Conservation (phyloP, 2,888 invertebrate species). For the Cheiracanthium punctorium region DNA sequence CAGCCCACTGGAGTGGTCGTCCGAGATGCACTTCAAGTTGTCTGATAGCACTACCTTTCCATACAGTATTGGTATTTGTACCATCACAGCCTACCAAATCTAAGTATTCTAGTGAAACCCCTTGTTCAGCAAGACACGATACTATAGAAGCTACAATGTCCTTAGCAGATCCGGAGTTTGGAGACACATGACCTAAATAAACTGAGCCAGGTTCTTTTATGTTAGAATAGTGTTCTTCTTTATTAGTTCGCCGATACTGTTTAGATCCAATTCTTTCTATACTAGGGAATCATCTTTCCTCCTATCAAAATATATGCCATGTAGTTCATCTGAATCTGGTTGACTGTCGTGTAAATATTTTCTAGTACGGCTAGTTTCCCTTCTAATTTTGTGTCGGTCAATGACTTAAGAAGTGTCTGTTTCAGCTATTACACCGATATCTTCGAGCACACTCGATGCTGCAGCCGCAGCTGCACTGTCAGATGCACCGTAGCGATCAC, state of each 20-base stretch:
- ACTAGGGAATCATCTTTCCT: not conserved
- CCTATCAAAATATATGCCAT: not conserved
- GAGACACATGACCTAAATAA: constrained; percentile 2
- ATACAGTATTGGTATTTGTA: not conserved
- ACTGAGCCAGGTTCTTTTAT: not conserved
- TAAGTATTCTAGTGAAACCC: not conserved
- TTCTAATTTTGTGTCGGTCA: not conserved
- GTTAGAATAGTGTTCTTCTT: constrained; percentile 6
- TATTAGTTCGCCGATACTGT: not conserved
- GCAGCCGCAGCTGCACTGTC: not conserved
- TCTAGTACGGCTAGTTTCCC: not conserved
- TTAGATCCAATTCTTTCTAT: not conserved
- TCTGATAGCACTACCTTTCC: not conserved
- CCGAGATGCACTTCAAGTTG: not conserved
- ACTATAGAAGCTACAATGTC: not conserved
- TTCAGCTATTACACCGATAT: not conserved
- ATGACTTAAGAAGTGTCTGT: not conserved
- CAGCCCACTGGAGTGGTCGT: constrained; percentile 27
- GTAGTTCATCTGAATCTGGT: not conserved
- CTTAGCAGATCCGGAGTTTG: constrained; percentile 10
- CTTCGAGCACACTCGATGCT: not conserved
- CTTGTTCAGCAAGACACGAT: not conserved
- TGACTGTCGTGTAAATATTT: not conserved
- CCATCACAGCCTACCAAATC: not conserved
- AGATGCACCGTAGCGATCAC: not conserved